Base-by-base conservation (phyloP, 2,797 vertebrate species). In the Hybognathus amarus region DNA sequence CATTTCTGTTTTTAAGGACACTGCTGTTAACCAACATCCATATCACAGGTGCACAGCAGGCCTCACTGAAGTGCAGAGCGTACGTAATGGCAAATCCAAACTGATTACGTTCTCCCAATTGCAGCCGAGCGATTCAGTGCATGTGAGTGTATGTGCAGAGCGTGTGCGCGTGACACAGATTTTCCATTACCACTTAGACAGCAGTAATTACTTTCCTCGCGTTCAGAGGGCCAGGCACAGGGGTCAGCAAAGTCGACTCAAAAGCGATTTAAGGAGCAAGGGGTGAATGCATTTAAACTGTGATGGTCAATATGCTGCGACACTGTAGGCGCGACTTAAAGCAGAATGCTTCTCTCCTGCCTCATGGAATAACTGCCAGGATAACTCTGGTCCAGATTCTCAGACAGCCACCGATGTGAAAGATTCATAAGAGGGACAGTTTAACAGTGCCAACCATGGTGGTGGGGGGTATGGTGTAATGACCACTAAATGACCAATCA, bases 401-500 rank as follows among this genome's bases (percentile, higher is more conserved):
- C 83, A 66, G 30, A 30, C 84, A 85, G 61, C 77, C 83, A 20
- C 33, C 77, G 36, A 70, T 75, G 66, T 85, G 45, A 80, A 63
- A 40, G 45, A 85, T 83, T 74, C 73, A 85, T 79, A 74, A 79
- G 24, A 68, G 42, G 20, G 71, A 88, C 15, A 84, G 22, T 80
- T 75, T 40, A 52, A 52, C 27, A 81, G 20, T 30, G 50, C 10
- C 59, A 79, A n/a, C 20, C 61, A 3, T 5, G 12, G 17, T 47
- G 2, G 40, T 61, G 63, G 50, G 73, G 27, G 38, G 24, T 20
- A 2, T 70, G 70, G 54, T 0, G 83, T 92, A 93, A 89, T 91
- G 91, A 91, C 91, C 92, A 90, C 83, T 90, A 92, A 92, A 92
- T 92, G 91, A 92, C 92, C 91, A 92, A 93, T 94, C 87, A 90